Percentiles rank a stretch among this genome's conserved stretches.
Evolutionary conservation across 2,113 vertebrate species (phyloP).

Genomic region (Crotalus tigris): DNA sequence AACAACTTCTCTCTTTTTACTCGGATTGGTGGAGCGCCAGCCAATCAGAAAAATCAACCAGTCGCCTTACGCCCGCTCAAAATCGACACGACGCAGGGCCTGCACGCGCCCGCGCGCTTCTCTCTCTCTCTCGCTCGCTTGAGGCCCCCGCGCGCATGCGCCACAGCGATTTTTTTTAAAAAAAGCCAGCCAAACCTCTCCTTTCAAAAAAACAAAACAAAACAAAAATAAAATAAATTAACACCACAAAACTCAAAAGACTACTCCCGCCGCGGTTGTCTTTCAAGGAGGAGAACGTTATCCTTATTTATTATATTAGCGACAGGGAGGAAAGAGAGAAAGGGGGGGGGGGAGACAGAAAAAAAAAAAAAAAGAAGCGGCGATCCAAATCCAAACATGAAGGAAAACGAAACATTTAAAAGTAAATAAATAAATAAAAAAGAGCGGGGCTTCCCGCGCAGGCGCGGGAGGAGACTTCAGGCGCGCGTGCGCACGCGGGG

Average conservation of each 20-base stretch:
- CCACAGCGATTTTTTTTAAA: neutral
- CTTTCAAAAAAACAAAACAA: neutral
- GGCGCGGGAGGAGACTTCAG: neutral
- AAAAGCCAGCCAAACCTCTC: neutral
- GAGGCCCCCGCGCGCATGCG: neutral
- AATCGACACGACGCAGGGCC: too few species aligned
- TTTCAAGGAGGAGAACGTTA: neutral
- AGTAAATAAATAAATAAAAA: neutral
- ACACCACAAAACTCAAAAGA: neutral
- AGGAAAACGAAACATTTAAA: neutral
- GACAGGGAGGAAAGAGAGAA: neutral
- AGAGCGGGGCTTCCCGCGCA: neutral
- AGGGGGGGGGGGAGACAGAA: accelerated
- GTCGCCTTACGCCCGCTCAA: too few species aligned
- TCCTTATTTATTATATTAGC: neutral
- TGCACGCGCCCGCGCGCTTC: too few species aligned
- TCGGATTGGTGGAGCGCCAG: neutral
- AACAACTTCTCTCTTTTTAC: neutral
- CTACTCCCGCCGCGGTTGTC: neutral
- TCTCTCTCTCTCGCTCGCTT: neutral
- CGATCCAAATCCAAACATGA: neutral
- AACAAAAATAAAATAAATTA: neutral
- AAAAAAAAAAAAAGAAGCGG: neutral
- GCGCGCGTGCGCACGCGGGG: neutral
- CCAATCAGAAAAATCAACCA: neutral